Percentiles rank a stretch among this genome's conserved stretches.
phyloP scores from a whole-genome alignment of 2,888 invertebrate species.

The Lissocephala sabroskyi region DNA sequence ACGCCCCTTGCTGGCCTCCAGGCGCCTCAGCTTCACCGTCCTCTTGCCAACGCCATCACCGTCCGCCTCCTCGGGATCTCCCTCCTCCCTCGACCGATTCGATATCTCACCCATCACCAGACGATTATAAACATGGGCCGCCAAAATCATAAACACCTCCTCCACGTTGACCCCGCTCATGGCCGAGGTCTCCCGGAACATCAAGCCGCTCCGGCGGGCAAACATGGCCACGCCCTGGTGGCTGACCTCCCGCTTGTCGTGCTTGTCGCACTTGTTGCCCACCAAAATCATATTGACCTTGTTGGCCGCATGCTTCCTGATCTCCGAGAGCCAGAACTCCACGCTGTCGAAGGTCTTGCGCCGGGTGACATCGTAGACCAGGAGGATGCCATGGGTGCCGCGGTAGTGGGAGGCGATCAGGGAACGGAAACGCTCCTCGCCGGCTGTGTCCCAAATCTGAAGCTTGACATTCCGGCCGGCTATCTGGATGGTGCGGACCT shows the following conservation, averaged over 20 bases:
- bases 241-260: constrained; percentile 94
- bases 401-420: constrained; percentile 96
- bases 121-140: constrained; percentile 9
- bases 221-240: constrained; percentile 96
- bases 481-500: constrained; percentile 98
- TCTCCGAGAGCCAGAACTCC: constrained; percentile 99
- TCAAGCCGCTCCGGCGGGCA: constrained; percentile 96
- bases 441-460: constrained; percentile 97
- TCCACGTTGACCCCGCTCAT: constrained; percentile 99
- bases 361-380: constrained; percentile 98
- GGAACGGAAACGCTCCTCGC: constrained; percentile 94
- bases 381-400: constrained; percentile 97
- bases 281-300: constrained; percentile 99
- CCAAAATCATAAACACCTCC: constrained; percentile 81
- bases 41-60: constrained; percentile 7
- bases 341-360: constrained; percentile 98
- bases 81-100: no score
- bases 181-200: constrained; percentile 99
- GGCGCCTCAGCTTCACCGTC: not conserved
- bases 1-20: constrained; percentile 19
- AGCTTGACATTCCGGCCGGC: constrained; percentile 96
- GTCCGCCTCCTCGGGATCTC: constrained; percentile 2
- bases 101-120: not conserved
- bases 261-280: constrained; percentile 98
- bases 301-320: constrained; percentile 93